A percentile compares a stretch with the other conserved stretches of the same genome.
phyloP scores from a whole-genome alignment of 1,140 invertebrate species.

The Papilio aristodemus region DNA sequence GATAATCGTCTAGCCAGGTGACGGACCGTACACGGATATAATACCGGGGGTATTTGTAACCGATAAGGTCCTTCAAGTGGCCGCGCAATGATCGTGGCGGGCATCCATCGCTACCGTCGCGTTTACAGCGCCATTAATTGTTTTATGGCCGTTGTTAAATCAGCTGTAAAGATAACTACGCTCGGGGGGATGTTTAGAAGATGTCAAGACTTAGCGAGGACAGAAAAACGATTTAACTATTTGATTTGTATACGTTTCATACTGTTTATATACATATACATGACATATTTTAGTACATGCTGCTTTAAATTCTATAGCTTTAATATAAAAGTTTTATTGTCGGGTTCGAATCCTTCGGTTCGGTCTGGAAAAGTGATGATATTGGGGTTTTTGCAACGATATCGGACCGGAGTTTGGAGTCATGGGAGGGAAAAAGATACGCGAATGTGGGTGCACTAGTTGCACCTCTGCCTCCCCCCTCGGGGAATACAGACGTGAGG shows the following conservation, averaged over 20 bases:
- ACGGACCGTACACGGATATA: conserved; percentile 27
- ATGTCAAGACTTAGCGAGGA: conserved; percentile 47
- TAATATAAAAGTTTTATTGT: too few relatives aligned
- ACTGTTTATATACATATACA: background rate
- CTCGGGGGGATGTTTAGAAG: conserved; percentile 63
- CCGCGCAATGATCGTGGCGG: conserved; percentile 51
- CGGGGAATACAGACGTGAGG: too few relatives aligned
- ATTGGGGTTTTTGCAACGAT: too few relatives aligned
- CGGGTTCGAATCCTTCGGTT: too few relatives aligned
- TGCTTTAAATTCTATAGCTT: background rate
- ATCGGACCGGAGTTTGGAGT: too few relatives aligned
- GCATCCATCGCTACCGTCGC: conserved; percentile 56
- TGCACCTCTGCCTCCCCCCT: too few relatives aligned
- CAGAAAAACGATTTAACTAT: conserved; percentile 48
- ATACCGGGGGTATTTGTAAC: conserved; percentile 31
- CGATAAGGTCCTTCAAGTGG: conserved; percentile 55
- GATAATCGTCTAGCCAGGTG: conserved; percentile 46
- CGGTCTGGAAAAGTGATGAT: too few relatives aligned
- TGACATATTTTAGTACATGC: conserved; percentile 24
- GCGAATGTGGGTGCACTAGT: too few relatives aligned
- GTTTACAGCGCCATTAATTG: conserved; percentile 72
- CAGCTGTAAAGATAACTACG: conserved; percentile 68
- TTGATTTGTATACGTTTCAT: conserved; percentile 32
- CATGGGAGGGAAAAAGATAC: too few relatives aligned
- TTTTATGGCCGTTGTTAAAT: conserved; percentile 69